Evolutionary conservation across 53 echinoderm and acorn worm species (phyloP).

Genomic region (Henricia sp.): DNA sequence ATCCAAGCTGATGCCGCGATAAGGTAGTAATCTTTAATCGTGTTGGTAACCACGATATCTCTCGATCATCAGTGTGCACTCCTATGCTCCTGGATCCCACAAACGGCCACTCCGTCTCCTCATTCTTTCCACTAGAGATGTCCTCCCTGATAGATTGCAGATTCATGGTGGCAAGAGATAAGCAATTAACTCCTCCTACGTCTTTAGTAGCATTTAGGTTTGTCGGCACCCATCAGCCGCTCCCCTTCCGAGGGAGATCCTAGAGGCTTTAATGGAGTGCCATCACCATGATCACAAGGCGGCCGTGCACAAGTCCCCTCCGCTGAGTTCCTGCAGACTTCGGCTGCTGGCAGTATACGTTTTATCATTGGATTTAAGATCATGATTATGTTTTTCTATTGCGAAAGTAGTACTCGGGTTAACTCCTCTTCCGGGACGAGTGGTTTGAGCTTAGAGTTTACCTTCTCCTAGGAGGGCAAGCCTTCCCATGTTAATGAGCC

Average conservation of each 20-base stretch:
- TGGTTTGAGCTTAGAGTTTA: neutral
- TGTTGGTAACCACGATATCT: neutral
- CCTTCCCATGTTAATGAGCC: neutral
- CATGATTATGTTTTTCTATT: neutral
- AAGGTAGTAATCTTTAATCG: conserved; percentile 14
- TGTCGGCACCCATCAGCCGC: neutral
- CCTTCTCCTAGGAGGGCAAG: neutral
- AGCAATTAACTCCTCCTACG: neutral
- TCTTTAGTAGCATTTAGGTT: conserved; percentile 1
- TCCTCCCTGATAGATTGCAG: conserved; percentile 25
- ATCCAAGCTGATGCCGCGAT: conserved; percentile 24
- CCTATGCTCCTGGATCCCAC: conserved; percentile 1
- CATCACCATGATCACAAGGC: conserved; percentile 1
- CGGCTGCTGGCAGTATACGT: conserved; percentile 3
- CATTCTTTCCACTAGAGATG: neutral
- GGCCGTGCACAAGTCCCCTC: neutral
- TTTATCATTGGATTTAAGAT: conserved; percentile 3
- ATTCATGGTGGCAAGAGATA: conserved; percentile 20
- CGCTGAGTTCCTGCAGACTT: conserved; percentile 1
- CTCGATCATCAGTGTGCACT: neutral
- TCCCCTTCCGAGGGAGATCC: neutral
- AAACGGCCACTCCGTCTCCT: conserved; percentile 7
- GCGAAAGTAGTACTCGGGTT: conserved; percentile 3
- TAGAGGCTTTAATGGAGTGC: neutral
- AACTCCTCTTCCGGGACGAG: neutral